Conservation (phyloP, 2,113 vertebrate genomes). For the Polypterus bichir region DNA sequence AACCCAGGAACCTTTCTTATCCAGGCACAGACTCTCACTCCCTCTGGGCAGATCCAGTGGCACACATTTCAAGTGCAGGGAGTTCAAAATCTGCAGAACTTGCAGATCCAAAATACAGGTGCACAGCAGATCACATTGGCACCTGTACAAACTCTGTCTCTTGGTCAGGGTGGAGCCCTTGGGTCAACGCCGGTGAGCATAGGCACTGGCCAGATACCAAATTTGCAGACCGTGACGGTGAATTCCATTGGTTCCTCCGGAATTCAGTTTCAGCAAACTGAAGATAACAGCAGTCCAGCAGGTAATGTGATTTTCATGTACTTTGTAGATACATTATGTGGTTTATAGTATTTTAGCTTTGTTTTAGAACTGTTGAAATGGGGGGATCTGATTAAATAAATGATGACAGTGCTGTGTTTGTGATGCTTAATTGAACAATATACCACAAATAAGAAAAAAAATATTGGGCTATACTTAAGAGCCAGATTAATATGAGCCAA, state of each 20-base stretch:
- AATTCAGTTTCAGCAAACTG: constrained; percentile 74
- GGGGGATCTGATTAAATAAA: too few species aligned
- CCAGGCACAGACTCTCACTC: constrained; percentile 94
- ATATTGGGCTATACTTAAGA: too few species aligned
- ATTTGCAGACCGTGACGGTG: constrained; percentile 92
- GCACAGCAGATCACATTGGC: constrained; percentile 94
- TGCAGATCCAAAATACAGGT: constrained; percentile 86
- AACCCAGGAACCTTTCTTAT: constrained; percentile 97
- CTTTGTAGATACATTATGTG: background rate
- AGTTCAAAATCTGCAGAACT: constrained; percentile 94
- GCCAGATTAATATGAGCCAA: too few species aligned
- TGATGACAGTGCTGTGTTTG: too few species aligned
- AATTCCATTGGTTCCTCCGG: constrained; percentile 80
- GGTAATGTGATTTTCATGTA: constrained; percentile 43
- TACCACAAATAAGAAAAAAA: too few species aligned
- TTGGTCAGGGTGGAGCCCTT: constrained; percentile 78
- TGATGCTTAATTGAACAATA: too few species aligned
- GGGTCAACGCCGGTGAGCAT: constrained; percentile 73
- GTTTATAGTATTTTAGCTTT: too few species aligned
- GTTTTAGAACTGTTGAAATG: too few species aligned
- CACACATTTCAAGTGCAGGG: constrained; percentile 98
- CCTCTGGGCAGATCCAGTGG: constrained; percentile 97
- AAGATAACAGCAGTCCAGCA: constrained; percentile 71
- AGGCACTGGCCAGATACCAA: constrained; percentile 84
- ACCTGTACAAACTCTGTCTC: constrained; percentile 87